Percentiles rank a stretch among this genome's conserved stretches.
phyloP scores from a whole-genome alignment of 1,140 invertebrate species.

The Aphaenogaster rudis region DNA sequence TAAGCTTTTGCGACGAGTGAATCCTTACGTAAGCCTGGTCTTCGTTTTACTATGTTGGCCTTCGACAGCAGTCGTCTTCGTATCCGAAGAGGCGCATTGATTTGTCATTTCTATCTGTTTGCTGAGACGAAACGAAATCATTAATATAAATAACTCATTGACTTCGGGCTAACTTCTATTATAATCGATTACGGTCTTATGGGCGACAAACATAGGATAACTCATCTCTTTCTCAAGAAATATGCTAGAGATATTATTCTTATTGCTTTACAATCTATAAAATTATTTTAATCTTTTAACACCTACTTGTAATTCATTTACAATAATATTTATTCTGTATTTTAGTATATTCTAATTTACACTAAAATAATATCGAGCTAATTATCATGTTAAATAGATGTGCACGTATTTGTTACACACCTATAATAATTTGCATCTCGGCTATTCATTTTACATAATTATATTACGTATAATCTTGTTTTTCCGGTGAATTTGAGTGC shows the following conservation, averaged over 20 bases:
- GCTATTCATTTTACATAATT: background rate
- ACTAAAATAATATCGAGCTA: background rate
- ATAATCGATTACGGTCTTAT: background rate
- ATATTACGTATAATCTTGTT: background rate
- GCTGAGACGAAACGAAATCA: background rate
- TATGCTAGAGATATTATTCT: background rate
- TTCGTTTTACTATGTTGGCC: constrained; percentile 54
- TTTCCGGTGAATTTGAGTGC: background rate
- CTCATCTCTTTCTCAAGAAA: background rate
- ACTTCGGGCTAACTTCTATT: background rate
- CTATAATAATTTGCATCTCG: background rate
- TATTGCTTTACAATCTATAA: background rate
- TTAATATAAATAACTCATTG: constrained; percentile 43
- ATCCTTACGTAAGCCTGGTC: constrained; percentile 56
- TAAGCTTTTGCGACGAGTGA: constrained; percentile 56
- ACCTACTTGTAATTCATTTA: background rate
- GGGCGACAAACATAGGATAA: background rate
- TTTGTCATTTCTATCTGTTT: constrained; percentile 48
- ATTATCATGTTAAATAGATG: background rate
- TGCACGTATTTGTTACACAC: background rate
- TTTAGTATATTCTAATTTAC: background rate
- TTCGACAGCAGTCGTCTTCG: constrained; percentile 39
- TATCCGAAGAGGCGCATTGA: constrained; percentile 17
- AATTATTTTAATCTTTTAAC: background rate
- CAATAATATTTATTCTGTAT: constrained; percentile 1